phyloP scores from a whole-genome alignment of 2,888 invertebrate genomes.

The Parascotia fuliginaria region DNA sequence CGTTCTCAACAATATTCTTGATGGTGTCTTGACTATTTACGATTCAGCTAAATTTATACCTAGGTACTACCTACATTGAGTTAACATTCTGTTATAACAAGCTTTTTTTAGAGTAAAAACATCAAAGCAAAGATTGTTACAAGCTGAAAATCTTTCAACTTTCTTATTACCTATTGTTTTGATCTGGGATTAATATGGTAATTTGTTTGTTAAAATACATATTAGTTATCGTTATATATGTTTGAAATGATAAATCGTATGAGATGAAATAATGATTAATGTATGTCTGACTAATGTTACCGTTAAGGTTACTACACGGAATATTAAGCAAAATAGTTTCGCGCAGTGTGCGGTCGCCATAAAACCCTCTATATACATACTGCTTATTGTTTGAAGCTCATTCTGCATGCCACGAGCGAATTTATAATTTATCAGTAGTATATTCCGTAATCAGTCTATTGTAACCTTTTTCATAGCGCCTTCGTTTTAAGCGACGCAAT shows the following conservation, averaged over 20 bases:
- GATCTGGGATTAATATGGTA: too few relatives aligned
- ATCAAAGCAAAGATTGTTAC: too few relatives aligned
- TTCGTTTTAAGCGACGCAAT: slow-evolving; percentile 43
- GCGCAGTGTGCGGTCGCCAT: slow-evolving; percentile 38
- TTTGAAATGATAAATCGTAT: not conserved
- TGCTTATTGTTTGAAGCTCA: slow-evolving; percentile 55
- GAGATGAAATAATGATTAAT: not conserved
- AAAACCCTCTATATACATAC: slow-evolving; percentile 36
- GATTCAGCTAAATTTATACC: too few relatives aligned
- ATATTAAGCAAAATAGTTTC: slow-evolving; percentile 36
- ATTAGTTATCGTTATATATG: not conserved
- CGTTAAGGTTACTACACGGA: slow-evolving; percentile 11
- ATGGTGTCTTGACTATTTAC: too few relatives aligned
- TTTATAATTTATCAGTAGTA: slow-evolving; percentile 59
- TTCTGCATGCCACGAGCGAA: slow-evolving; percentile 56
- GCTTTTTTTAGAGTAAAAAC: too few relatives aligned
- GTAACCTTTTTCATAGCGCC: slow-evolving; percentile 60
- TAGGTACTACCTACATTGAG: too few relatives aligned
- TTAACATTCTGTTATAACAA: too few relatives aligned
- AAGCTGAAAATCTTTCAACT: too few relatives aligned
- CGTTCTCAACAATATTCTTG: too few relatives aligned
- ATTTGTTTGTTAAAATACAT: too few relatives aligned
- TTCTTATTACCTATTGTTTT: too few relatives aligned
- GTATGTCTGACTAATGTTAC: not conserved
- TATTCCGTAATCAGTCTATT: slow-evolving; percentile 57